These are phyloP conservation scores for Neoitamus cyanurus DNA, from an alignment of 2,888 invertebrate species.

Conservation along the genomic window DNA sequence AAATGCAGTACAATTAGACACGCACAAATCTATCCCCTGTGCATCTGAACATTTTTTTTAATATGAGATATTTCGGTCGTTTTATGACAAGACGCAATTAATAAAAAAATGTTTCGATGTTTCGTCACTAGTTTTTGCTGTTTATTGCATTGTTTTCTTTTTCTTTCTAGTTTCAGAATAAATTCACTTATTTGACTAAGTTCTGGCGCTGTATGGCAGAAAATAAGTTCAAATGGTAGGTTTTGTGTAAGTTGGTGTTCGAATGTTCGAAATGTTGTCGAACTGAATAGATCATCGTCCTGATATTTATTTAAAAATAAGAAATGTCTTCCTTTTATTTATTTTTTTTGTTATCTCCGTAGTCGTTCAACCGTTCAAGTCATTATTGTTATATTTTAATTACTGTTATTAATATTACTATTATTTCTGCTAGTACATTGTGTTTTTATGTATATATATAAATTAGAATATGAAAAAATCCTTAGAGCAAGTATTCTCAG, in stretches of 20 bases:
- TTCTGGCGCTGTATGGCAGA: too few species aligned
- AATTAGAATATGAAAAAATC: slow-evolving; percentile 13
- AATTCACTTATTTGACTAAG: too few species aligned
- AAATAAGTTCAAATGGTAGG: too few species aligned
- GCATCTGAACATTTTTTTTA: neutral
- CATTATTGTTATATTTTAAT: neutral
- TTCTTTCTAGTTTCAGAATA: neutral
- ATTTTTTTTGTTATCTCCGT: neutral
- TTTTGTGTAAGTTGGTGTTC: too few species aligned
- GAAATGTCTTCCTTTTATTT: neutral
- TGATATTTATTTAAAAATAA: neutral
- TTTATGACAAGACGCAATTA: neutral
- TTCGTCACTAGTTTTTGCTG: neutral
- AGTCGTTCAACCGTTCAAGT: neutral
- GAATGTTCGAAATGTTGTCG: too few species aligned
- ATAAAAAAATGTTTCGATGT: neutral
- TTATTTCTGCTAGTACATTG: neutral
- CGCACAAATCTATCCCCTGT: too few species aligned
- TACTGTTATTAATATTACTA: neutral
- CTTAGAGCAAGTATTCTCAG: slow-evolving; percentile 4
- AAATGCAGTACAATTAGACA: neutral
- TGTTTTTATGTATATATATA: neutral
- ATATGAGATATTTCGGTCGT: neutral
- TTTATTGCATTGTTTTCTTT: neutral
- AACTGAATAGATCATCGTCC: too few species aligned